These are phyloP conservation scores for Antheraea mylitta DNA, from an alignment of 1,140 invertebrate species.

Conservation along the genomic window DNA sequence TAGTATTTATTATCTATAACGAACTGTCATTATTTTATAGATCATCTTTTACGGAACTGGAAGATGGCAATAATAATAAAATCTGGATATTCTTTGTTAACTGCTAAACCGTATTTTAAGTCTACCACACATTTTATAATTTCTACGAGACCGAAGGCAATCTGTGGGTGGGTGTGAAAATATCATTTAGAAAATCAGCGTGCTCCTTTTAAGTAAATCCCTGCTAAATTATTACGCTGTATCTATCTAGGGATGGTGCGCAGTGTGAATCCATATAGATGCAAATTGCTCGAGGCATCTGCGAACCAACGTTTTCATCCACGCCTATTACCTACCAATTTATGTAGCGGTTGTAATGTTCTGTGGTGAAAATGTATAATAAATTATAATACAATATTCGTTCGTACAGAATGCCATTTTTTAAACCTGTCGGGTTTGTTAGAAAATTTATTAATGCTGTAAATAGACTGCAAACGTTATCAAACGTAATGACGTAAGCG, in stretches of 20 bases:
- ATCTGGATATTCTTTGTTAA: too few species aligned
- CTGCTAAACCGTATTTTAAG: too few species aligned
- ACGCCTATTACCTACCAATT: constrained; percentile 1
- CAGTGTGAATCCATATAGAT: neutral
- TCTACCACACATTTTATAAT: too few species aligned
- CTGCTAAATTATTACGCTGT: neutral
- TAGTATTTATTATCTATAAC: too few species aligned
- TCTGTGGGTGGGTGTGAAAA: neutral
- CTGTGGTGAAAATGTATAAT: neutral
- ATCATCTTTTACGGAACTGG: too few species aligned
- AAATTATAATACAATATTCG: neutral
- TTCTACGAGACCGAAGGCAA: neutral
- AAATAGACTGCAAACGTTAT: too few species aligned
- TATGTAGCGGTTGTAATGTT: neutral
- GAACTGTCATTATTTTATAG: too few species aligned
- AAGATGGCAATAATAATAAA: too few species aligned
- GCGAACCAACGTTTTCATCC: neutral
- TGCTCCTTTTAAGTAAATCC: neutral
- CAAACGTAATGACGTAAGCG: too few species aligned
- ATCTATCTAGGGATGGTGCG: neutral
- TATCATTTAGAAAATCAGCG: neutral
- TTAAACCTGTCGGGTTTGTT: too few species aligned
- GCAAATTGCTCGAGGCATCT: neutral
- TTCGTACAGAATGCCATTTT: too few species aligned
- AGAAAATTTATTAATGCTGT: too few species aligned